A percentile compares a stretch with the other conserved stretches of the same genome.
Conservation (phyloP, 2,113 vertebrate genomes). For the Podarcis cretensis region DNA sequence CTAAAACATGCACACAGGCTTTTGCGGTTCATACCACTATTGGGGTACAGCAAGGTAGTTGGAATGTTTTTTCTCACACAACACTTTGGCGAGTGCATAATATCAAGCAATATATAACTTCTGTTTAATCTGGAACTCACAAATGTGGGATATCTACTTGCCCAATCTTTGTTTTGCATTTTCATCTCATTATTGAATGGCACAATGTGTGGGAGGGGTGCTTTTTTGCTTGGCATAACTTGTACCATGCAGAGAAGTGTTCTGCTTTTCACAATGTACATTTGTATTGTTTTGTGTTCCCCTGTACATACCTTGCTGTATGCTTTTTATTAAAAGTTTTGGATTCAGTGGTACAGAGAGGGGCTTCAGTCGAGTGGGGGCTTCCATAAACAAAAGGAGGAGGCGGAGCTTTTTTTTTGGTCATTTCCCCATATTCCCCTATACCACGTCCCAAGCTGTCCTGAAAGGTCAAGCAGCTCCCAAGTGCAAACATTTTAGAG, state of each 20-base stretch:
- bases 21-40: neutral
- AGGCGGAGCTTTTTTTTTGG: neutral
- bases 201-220: neutral
- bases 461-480: neutral
- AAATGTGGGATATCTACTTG: neutral
- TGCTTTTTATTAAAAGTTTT: neutral
- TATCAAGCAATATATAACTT: neutral
- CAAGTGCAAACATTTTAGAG: neutral
- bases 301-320: constrained; percentile 3
- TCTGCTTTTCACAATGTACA: neutral
- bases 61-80: neutral
- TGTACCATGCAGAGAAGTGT: neutral
- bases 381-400: neutral
- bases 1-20: neutral
- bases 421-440: neutral
- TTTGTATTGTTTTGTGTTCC: neutral
- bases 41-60: no score
- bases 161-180: neutral
- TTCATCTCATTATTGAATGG: neutral
- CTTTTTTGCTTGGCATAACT: neutral
- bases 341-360: neutral
- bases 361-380: neutral
- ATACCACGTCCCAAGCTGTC: neutral
- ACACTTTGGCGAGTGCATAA: neutral
- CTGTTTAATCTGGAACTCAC: neutral